phyloP scores from a whole-genome alignment of 2,797 vertebrate species.

The Erithacus rubecula region DNA sequence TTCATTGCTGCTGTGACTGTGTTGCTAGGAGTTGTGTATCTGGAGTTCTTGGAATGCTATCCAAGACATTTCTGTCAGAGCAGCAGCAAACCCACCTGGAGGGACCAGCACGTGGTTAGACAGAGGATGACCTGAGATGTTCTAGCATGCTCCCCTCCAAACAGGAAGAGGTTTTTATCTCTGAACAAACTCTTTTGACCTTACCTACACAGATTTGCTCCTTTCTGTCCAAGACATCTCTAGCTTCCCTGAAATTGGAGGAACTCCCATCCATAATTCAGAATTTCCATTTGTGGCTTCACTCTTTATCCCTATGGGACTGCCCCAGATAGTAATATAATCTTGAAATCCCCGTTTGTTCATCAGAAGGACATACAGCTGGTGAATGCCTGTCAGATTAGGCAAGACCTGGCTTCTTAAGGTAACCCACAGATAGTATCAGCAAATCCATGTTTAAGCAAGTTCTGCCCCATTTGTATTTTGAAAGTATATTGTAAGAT shows the following conservation, averaged over 20 bases:
- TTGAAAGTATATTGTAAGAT: background rate
- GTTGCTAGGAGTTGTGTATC: background rate
- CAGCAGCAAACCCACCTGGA: background rate
- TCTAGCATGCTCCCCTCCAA: background rate
- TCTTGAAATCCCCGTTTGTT: background rate
- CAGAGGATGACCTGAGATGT: background rate
- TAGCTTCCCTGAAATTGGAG: background rate
- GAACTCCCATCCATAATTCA: background rate
- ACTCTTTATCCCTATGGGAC: background rate
- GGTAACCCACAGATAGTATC: background rate
- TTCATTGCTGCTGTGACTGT: conserved; percentile 10
- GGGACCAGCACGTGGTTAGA: background rate
- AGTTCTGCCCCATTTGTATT: background rate
- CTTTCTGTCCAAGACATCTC: background rate
- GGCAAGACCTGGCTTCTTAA: background rate
- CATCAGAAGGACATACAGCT: background rate
- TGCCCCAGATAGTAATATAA: conserved; percentile 10
- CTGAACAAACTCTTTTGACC: background rate
- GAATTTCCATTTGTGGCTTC: background rate
- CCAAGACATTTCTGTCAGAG: background rate
- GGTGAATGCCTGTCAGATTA: background rate
- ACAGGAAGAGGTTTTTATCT: background rate
- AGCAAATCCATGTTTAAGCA: background rate
- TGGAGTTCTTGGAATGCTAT: background rate
- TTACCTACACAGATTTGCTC: background rate